These are phyloP conservation scores for Thunnus maccoyii DNA, from an alignment of 2,113 vertebrate genomes.

Conservation along the genomic window DNA sequence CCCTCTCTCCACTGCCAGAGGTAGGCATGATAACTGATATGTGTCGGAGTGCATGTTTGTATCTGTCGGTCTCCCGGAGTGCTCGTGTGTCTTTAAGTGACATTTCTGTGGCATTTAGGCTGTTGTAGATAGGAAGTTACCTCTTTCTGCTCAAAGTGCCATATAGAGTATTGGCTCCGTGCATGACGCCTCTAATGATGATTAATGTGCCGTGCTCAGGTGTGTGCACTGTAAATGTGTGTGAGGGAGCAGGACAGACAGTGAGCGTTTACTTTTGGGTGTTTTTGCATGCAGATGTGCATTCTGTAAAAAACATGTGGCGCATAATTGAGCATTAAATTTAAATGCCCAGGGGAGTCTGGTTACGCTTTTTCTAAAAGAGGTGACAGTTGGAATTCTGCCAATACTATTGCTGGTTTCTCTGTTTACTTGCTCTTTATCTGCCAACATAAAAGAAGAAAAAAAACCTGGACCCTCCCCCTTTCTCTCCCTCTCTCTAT, in stretches of 20 bases:
- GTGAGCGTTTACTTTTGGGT: conserved; percentile 44
- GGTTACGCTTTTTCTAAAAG: conserved; percentile 23
- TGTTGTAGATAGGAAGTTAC: conserved; percentile 67
- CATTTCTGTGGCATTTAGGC: conserved; percentile 75
- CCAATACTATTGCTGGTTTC: conserved; percentile 37
- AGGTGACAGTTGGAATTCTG: conserved; percentile 55
- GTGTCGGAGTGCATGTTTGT: conserved; percentile 67
- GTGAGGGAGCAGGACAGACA: conserved; percentile 37
- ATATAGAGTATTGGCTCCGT: conserved; percentile 51
- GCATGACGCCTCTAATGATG: conserved; percentile 68
- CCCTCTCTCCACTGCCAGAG: conserved; percentile 85
- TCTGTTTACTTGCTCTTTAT: conserved; percentile 69
- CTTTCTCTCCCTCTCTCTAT: conserved; percentile 50
- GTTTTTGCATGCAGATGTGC: conserved; percentile 62
- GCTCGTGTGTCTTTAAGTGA: conserved; percentile 51
- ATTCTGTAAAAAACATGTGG: conserved; percentile 54
- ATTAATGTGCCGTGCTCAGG: conserved; percentile 71
- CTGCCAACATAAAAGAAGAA: conserved; percentile 63
- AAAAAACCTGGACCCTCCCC: conserved; percentile 66
- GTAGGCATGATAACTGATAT: conserved; percentile 86
- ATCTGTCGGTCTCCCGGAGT: conserved; percentile 25
- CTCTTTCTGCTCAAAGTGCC: conserved; percentile 67
- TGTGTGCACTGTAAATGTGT: conserved; percentile 62
- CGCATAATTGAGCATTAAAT: conserved; percentile 61
- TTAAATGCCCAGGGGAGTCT: conserved; percentile 31